Conservation (phyloP, 2,888 invertebrate species). For the Drosophila diplacantha region DNA sequence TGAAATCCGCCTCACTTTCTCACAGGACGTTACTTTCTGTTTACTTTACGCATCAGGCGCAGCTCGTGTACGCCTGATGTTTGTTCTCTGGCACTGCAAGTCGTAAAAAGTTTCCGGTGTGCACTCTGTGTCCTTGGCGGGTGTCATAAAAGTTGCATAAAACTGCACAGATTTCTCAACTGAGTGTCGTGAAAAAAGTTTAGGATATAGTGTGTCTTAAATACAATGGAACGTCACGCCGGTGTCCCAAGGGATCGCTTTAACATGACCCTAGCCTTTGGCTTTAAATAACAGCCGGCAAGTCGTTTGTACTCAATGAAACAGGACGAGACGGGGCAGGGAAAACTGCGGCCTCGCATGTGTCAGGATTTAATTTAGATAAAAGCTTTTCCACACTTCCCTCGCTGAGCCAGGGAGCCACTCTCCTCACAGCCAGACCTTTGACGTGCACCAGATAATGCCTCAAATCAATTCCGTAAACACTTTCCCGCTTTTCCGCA, state of each 20-base stretch:
- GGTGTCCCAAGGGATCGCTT: slow-evolving; percentile 31
- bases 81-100: slow-evolving; percentile 39
- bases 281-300: slow-evolving; percentile 40
- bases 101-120: slow-evolving; percentile 54
- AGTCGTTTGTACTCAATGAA: slow-evolving; percentile 61
- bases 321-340: slow-evolving; percentile 1
- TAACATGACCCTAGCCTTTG: slow-evolving; percentile 17
- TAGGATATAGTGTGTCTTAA: slow-evolving; percentile 20
- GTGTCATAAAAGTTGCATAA: slow-evolving; percentile 69
- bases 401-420: background rate
- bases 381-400: slow-evolving; percentile 59
- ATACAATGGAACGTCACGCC: slow-evolving; percentile 14
- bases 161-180: slow-evolving; percentile 55
- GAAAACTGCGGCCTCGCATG: slow-evolving; percentile 25
- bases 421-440: slow-evolving; percentile 13
- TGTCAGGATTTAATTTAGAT: slow-evolving; percentile 70
- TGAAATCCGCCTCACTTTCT: slow-evolving; percentile 22
- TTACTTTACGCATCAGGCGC: slow-evolving; percentile 31
- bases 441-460: slow-evolving; percentile 50
- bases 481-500: slow-evolving; percentile 46
- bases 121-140: slow-evolving; percentile 26
- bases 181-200: slow-evolving; percentile 36
- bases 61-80: slow-evolving; percentile 33
- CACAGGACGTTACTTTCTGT: slow-evolving; percentile 17
- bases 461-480: slow-evolving; percentile 67